Conservation (phyloP, 2,113 vertebrate species). For the Pseudopodoces humilis region DNA sequence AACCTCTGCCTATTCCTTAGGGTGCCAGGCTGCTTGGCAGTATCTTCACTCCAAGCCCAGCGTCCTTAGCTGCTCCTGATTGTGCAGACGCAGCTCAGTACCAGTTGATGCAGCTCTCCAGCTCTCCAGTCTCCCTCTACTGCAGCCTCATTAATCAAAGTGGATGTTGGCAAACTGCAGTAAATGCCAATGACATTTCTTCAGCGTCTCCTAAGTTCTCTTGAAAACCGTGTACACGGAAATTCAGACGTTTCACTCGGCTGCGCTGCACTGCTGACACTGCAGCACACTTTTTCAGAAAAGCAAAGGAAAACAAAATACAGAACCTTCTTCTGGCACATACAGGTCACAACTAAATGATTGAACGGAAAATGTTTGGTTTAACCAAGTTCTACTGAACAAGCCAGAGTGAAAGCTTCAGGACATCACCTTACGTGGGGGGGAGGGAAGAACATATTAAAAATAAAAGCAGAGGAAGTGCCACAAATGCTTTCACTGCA, state of each 20-base stretch:
- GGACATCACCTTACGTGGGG: not conserved
- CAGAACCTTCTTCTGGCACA: not conserved
- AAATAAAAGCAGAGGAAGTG: not conserved
- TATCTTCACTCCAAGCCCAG: not conserved
- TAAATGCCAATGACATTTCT: not conserved
- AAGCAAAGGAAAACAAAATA: not conserved
- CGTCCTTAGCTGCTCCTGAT: fast-evolving
- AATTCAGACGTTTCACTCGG: not conserved
- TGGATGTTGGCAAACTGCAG: not conserved
- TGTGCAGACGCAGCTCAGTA: fast-evolving
- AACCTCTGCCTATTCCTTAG: not conserved
- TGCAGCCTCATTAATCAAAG: not conserved
- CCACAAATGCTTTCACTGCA: not conserved
- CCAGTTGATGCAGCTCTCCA: not conserved
- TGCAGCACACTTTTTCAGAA: not conserved
- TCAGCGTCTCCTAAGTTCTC: not conserved
- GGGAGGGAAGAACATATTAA: not conserved
- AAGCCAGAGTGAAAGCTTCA: not conserved
- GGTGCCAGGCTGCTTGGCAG: not conserved
- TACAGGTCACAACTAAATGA: not conserved
- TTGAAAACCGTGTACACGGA: not conserved
- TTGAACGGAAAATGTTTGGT: not conserved
- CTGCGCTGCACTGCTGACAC: not conserved
- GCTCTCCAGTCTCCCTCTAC: not conserved
- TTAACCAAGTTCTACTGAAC: not conserved